Percentiles rank a stretch among this genome's conserved stretches.
Conservation (phyloP, 2,797 vertebrate species). For the Botia almorhae region DNA sequence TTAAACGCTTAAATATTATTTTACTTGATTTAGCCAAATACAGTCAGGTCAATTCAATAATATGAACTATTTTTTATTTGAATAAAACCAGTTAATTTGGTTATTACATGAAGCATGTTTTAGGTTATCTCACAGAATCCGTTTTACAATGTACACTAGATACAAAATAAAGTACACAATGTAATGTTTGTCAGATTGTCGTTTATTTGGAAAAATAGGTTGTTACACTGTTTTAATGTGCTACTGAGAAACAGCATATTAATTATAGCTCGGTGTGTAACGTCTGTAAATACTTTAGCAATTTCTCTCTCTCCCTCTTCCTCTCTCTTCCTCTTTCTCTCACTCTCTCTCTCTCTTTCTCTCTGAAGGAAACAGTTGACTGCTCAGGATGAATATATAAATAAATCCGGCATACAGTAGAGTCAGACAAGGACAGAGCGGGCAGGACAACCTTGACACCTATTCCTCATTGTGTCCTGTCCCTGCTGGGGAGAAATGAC, state of each 20-base stretch:
- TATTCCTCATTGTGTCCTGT: conserved; percentile 48
- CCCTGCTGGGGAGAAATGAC: conserved; percentile 31
- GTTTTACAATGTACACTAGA: no score
- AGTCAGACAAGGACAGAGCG: conserved; percentile 38
- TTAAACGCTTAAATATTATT: no score
- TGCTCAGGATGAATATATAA: conserved; percentile 30
- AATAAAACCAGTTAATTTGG: not conserved
- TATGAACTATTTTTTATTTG: not conserved
- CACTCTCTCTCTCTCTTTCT: conserved; percentile 1
- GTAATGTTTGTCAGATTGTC: no score
- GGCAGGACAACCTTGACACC: conserved; percentile 49
- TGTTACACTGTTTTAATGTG: no score
- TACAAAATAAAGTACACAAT: no score
- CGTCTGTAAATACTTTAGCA: not conserved
- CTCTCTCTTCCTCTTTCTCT: not conserved
- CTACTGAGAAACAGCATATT: not conserved
- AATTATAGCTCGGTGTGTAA: not conserved
- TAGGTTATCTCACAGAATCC: not conserved
- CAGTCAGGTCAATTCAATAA: not conserved
- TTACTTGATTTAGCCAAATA: not conserved
- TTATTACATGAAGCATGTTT: not conserved
- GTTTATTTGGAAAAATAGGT: no score
- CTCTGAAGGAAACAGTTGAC: conserved; percentile 34
- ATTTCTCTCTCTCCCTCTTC: not conserved
- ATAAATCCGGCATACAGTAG: conserved; percentile 23